Base-by-base conservation (phyloP, 2,888 invertebrate genomes). In the Ariolimax columbianus region DNA sequence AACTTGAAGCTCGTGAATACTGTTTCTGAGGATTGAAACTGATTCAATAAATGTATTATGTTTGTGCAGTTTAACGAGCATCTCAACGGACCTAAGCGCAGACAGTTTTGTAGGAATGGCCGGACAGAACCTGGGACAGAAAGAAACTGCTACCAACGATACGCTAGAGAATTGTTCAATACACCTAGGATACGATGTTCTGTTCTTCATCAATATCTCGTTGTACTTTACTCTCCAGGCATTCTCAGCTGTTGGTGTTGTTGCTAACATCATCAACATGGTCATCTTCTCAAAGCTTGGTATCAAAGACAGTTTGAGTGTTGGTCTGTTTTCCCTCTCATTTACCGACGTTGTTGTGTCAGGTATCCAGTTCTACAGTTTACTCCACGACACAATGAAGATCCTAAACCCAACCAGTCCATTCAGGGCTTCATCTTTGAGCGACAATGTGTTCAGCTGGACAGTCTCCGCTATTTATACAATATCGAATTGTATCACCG, bases 401-500 rank as follows among this genome's bases (percentile, higher is more conserved):
- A 14, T 36, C 40, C 23, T n/a, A n/a, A n/a, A 36, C 14, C 19
- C 75, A 23, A 26, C 2, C 26, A 55, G 26, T 59, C 66, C 7
- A 17, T 33, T 66, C 1, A 19, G 17, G 14, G 66, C 33, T 66
- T 33, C 7, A 11, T 9, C 66, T 33, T 0, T 66, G 17, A 19
- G 66, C 30, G 9, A 66, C 33, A 36, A 75, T 14, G 40, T 23
- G 14, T 75, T 82, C 0, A 59, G 38, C 0, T 82, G 73, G 73
- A 26, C 38, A 4, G 14, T 30, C 11, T 19, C 75, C 43, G 40
- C n/a, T 7, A 30, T 38, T 11, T 82, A 82, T 40, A 26, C 63
- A 23, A 17, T 38, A n/a, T 82, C 82, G 26, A 40, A 63, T 23
- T 82, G 82, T 75, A 82, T 82, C 38, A 82, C 82, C 0, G 70